These are phyloP conservation scores for Micromys minutus DNA, from an alignment of 2,113 vertebrate species.

Conservation along the genomic window DNA sequence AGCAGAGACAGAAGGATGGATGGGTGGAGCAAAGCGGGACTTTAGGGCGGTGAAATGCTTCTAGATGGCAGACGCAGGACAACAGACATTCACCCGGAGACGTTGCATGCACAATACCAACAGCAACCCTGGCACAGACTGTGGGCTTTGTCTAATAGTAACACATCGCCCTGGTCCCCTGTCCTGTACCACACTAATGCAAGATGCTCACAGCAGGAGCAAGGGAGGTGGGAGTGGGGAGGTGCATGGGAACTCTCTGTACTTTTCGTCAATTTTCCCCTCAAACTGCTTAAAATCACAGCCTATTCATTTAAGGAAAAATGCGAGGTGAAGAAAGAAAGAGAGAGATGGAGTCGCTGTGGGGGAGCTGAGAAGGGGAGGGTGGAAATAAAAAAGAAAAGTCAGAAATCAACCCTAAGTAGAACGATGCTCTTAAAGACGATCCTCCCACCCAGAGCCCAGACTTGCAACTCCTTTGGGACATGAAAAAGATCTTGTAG, in stretches of 20 bases:
- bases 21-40: fast-evolving
- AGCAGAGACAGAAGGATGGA: background rate
- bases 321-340: background rate
- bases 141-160: background rate
- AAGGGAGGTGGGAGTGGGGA: background rate
- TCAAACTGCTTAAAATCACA: background rate
- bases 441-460: background rate
- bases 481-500: background rate
- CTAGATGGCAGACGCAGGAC: background rate
- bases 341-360: background rate
- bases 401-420: background rate
- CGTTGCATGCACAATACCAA: fast-evolving
- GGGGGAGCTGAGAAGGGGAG: background rate
- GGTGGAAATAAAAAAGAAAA: background rate
- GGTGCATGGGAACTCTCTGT: background rate
- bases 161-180: fast-evolving
- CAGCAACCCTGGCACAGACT: background rate
- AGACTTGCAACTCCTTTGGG: background rate
- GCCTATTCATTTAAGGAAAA: background rate
- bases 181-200: fast-evolving
- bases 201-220: background rate
- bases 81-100: background rate
- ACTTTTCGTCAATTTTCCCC: background rate
- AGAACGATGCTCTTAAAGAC: background rate
- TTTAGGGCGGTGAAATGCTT: background rate